These are phyloP conservation scores for Micrasema minimum DNA, from an alignment of 1,140 invertebrate genomes.

Conservation along the genomic window DNA sequence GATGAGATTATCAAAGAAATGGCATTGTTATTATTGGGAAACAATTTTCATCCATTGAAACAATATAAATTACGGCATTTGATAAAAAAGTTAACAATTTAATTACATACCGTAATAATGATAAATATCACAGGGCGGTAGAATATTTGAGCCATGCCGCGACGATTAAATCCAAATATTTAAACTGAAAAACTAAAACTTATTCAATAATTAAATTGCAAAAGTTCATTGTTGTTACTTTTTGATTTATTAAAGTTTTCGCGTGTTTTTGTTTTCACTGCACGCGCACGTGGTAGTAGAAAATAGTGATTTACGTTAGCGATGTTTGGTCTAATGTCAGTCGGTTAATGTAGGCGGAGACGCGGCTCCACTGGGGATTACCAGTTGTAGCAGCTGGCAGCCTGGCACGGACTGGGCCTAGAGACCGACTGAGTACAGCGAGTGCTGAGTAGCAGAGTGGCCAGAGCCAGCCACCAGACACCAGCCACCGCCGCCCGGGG, in stretches of 20 bases:
- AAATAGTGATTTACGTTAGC: neutral
- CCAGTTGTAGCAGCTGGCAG: neutral
- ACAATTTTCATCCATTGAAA: too few relatives aligned
- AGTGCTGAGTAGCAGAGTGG: neutral
- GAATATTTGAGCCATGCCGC: slow-evolving; percentile 16
- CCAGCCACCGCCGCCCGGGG: neutral
- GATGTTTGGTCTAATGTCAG: slow-evolving; percentile 8
- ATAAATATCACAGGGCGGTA: slow-evolving; percentile 31
- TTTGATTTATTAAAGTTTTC: too few relatives aligned
- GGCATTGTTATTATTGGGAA: neutral
- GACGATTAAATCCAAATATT: neutral
- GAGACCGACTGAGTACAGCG: slow-evolving; percentile 1
- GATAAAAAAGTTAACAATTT: slow-evolving; percentile 2
- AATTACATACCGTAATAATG: slow-evolving; percentile 28
- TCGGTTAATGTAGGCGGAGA: neutral
- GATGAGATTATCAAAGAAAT: neutral
- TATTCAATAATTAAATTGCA: too few relatives aligned
- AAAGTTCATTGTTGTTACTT: too few relatives aligned
- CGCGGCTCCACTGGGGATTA: too few relatives aligned
- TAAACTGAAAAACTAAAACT: neutral
- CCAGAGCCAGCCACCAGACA: neutral
- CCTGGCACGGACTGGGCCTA: neutral
- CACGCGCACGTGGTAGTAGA: neutral
- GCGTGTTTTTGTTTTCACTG: slow-evolving; percentile 21
- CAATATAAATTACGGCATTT: neutral